Evolutionary conservation across 2,888 invertebrate species (phyloP).

Genomic region (Dynastes maya): DNA sequence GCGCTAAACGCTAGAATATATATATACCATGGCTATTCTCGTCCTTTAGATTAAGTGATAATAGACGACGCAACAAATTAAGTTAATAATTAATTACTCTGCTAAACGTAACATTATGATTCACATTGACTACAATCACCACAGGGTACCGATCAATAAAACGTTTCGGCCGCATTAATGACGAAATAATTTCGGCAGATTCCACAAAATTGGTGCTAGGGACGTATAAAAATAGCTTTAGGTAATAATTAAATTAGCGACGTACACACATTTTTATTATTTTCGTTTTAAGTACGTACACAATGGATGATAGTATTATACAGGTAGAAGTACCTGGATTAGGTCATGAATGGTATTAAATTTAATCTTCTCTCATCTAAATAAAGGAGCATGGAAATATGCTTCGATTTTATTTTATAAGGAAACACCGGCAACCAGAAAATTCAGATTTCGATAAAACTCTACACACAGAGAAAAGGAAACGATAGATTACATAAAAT

Average conservation of each 20-base stretch:
- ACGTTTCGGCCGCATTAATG: not conserved
- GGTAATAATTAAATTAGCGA: not conserved
- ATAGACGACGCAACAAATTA: conserved; percentile 4
- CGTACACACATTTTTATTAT: not conserved
- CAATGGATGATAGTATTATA: not conserved
- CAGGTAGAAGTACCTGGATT: not conserved
- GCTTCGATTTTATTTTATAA: too few species aligned
- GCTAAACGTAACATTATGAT: not conserved
- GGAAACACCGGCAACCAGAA: too few species aligned
- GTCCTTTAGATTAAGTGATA: not conserved
- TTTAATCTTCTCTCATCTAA: too few species aligned
- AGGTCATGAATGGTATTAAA: too few species aligned
- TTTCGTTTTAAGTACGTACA: not conserved
- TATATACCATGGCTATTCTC: not conserved
- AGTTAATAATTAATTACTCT: not conserved
- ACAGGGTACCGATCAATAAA: not conserved
- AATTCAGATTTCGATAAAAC: too few species aligned
- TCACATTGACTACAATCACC: not conserved
- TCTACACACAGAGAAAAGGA: too few species aligned
- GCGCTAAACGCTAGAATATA: not conserved
- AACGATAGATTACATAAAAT: too few species aligned
- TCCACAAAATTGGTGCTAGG: conserved; percentile 9
- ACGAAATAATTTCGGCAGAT: not conserved
- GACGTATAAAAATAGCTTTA: not conserved
- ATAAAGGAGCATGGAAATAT: too few species aligned